Base-by-base conservation (phyloP, 2,888 invertebrate species). In the Parnassius glacialis region DNA sequence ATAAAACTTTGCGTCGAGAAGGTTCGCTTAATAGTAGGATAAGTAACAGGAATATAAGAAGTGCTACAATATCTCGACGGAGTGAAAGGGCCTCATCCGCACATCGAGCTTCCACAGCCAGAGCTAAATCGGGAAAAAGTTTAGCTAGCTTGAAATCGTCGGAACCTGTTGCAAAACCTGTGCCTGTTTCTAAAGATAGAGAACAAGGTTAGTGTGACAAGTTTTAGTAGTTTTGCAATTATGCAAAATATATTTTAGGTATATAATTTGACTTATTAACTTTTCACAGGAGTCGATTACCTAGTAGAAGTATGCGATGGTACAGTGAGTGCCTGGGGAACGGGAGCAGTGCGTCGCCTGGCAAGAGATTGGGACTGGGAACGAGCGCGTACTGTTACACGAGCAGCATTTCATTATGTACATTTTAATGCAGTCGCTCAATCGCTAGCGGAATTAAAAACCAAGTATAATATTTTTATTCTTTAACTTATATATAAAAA, bases 351-450 rank as follows among this genome's bases (percentile, higher is more conserved):
- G 43, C 93, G 96, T 47, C 96, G 95, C 70, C 93, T 97, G 52
- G 95, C 97, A 72, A 94, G 95, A 67, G 93, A 94, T 65, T 97
- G 96, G 97, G 97, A 94, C 80, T 92, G 93, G 74, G 93, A 94
- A 64, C 95, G 95, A 80, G 95, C 96, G 7, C 93, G 94, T 59
- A 95, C 96, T 65, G 97, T 97, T 13, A 95, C 94, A 54, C 94
- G 94, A 10, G 94, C 97, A 58, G 97, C 97, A 74, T 97, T 97
- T 79, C 96, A 96, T 85, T 97, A 97, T 79, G 95, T 97, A 52
- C 96, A 96, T 78, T 97, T 96, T 80, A 97, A 96, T 77, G 95
- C 94, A 63, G 94, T 97, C 61, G 94, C 95, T 10, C 93, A 94
- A 57, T 92, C 95, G 61, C 89, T 97, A 65, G 93, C 94, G 48